Evolutionary conservation across 92 coral and sea anemone genomes (phyloP).

Genomic region (Paramuricea clavata): DNA sequence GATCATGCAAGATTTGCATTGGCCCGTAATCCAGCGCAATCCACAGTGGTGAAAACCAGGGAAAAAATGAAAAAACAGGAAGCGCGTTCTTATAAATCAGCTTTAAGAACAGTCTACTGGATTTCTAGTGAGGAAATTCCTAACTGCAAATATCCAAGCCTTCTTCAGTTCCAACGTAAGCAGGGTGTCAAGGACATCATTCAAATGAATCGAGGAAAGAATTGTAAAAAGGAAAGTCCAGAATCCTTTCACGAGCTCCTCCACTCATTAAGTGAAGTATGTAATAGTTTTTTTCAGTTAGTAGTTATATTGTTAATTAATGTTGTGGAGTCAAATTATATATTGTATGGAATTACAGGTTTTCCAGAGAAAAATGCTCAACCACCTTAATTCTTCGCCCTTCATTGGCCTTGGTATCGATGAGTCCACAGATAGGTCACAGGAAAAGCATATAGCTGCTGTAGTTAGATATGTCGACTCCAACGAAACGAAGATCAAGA

Average conservation of each 20-base stretch:
- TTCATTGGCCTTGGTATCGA: conserved; percentile 44
- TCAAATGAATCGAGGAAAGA: conserved; percentile 42
- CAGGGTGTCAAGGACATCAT: conserved; percentile 41
- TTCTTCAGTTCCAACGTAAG: conserved; percentile 42
- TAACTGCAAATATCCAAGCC: conserved; percentile 47
- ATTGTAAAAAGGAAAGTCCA: conserved; percentile 43
- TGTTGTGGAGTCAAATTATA: conserved; percentile 14
- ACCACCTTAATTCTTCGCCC: conserved; percentile 37
- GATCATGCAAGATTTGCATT: conserved; percentile 43
- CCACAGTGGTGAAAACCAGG: conserved; percentile 41
- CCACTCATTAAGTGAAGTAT: conserved; percentile 46
- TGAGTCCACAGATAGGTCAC: conserved; percentile 34
- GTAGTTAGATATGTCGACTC: conserved; percentile 30
- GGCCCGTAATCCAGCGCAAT: conserved; percentile 38
- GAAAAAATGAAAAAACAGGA: conserved; percentile 44
- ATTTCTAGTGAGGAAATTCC: conserved; percentile 42
- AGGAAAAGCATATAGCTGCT: conserved; percentile 33
- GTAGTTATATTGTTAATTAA: not conserved
- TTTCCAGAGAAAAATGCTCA: conserved; percentile 12
- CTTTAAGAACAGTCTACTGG: conserved; percentile 38
- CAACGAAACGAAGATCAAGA: too few species aligned
- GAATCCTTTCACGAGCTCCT: conserved; percentile 34
- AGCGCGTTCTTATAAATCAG: conserved; percentile 41
- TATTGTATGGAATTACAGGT: conserved; percentile 40
- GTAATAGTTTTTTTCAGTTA: too few species aligned